Evolutionary conservation across 2,113 vertebrate species (phyloP).

Genomic region (Chlorodrepanis virens): DNA sequence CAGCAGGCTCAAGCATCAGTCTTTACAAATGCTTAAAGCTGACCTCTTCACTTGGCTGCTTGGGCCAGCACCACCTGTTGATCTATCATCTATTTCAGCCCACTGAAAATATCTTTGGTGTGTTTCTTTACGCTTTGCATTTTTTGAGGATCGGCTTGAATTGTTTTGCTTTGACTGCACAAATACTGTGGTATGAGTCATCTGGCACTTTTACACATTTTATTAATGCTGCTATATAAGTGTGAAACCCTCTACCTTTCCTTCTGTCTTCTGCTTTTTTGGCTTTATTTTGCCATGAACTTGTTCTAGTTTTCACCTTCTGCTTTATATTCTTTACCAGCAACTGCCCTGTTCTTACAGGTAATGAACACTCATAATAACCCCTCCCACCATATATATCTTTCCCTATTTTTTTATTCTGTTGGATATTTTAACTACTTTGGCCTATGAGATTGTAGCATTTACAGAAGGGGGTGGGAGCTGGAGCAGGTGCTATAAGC

Average conservation of each 20-base stretch:
- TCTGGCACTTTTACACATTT: not conserved
- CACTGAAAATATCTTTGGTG: not conserved
- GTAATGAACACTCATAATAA: not conserved
- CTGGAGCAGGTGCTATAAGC: accelerated
- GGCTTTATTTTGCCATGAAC: not conserved
- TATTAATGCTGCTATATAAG: not conserved
- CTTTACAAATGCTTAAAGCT: not conserved
- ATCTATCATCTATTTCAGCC: not conserved
- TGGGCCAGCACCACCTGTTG: not conserved
- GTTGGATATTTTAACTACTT: not conserved
- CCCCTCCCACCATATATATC: not conserved
- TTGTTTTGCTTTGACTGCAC: not conserved
- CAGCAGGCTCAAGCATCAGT: not conserved
- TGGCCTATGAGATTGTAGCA: not conserved
- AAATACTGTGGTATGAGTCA: not conserved
- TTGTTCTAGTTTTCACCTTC: not conserved
- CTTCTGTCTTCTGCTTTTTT: not conserved
- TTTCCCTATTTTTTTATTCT: not conserved
- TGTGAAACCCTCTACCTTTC: not conserved
- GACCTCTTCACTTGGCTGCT: not conserved
- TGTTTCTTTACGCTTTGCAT: not conserved
- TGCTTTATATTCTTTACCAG: not conserved
- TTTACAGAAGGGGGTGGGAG: not conserved
- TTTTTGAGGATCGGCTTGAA: not conserved
- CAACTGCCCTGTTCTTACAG: not conserved